phyloP scores from a whole-genome alignment of 2,113 vertebrate genomes.

The Otocyon megalotis region DNA sequence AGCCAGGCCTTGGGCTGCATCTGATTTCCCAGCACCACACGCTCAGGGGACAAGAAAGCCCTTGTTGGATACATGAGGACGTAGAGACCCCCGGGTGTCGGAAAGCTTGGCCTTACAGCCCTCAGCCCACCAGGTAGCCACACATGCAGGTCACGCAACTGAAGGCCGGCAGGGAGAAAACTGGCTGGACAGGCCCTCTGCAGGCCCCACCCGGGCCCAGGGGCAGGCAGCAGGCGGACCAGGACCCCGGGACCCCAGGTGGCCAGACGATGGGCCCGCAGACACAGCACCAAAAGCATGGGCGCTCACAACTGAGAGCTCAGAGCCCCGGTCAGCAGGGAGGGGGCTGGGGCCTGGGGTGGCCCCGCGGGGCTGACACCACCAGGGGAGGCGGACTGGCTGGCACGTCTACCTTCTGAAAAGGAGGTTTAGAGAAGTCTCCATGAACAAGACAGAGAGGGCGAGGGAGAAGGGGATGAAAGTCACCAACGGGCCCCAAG shows the following conservation, averaged over 20 bases:
- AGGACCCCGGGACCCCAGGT: neutral
- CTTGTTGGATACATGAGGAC: neutral
- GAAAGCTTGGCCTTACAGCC: neutral
- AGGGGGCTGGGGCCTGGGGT: neutral
- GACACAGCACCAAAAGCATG: fast-evolving
- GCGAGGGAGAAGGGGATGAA: neutral
- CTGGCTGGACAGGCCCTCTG: neutral
- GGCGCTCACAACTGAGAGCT: neutral
- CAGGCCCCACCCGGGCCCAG: neutral
- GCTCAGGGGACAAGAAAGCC: neutral
- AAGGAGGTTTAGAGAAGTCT: neutral
- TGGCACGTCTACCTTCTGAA: neutral
- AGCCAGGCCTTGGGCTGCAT: too few relatives aligned
- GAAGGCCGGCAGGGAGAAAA: neutral
- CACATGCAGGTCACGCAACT: neutral
- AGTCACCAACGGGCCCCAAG: neutral
- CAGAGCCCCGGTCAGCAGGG: neutral
- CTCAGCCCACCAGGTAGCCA: neutral
- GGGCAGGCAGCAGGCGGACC: neutral
- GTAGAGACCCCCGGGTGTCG: neutral
- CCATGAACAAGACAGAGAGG: too few relatives aligned
- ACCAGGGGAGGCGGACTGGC: neutral
- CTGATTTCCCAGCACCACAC: too few relatives aligned
- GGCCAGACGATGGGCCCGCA: neutral
- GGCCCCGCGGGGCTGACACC: neutral